phyloP scores from a whole-genome alignment of 2,113 vertebrate genomes.

The Brienomyrus longianalis region DNA sequence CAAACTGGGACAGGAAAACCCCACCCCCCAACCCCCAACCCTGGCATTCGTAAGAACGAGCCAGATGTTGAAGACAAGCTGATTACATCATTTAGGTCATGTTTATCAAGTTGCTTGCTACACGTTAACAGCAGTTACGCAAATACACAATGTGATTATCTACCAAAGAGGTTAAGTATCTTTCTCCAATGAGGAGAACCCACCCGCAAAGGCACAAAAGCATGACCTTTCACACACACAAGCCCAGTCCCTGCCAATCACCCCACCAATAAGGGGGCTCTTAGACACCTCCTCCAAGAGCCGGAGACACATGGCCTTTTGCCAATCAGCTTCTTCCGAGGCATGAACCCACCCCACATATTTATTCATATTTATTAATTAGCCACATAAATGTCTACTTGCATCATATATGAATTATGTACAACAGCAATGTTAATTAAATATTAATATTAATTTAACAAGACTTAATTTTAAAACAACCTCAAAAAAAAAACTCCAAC shows the following conservation, averaged over 20 bases:
- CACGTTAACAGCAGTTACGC: not conserved
- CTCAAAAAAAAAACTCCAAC: not conserved
- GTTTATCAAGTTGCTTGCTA: not conserved
- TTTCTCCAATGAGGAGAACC: not conserved
- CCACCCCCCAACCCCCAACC: not conserved
- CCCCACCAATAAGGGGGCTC: not conserved
- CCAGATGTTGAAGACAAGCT: not conserved
- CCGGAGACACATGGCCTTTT: not conserved
- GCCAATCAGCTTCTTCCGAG: not conserved
- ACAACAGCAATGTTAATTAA: not conserved
- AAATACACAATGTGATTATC: not conserved
- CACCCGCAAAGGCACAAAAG: not conserved
- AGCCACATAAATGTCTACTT: not conserved
- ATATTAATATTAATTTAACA: not conserved
- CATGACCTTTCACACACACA: not conserved
- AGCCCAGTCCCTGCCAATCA: not conserved
- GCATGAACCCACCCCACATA: not conserved
- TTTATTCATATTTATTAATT: not conserved
- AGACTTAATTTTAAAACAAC: not conserved
- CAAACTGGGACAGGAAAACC: not conserved
- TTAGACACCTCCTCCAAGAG: not conserved
- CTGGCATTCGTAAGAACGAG: not conserved
- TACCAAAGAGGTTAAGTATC: not conserved
- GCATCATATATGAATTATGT: not conserved
- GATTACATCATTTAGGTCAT: not conserved